These are phyloP conservation scores for Bombus polaris DNA, from an alignment of 1,140 invertebrate species.

Conservation along the genomic window DNA sequence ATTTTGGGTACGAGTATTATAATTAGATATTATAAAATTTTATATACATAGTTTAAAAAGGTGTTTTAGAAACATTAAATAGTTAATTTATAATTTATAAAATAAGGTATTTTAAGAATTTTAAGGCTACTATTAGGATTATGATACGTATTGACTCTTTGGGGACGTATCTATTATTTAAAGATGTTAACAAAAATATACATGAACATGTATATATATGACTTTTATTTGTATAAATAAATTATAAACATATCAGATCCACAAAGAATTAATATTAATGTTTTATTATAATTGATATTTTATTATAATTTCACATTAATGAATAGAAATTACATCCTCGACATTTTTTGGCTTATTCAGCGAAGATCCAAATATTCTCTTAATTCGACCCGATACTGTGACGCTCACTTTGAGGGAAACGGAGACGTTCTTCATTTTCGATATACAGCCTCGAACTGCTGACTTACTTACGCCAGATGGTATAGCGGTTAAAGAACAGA, in stretches of 20 bases:
- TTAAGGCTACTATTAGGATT: neutral
- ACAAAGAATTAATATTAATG: neutral
- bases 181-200: neutral
- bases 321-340: neutral
- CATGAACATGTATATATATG: neutral
- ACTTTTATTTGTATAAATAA: neutral
- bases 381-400: slow-evolving; percentile 81
- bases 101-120: neutral
- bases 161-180: neutral
- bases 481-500: slow-evolving; percentile 83
- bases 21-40: neutral
- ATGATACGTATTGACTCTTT: slow-evolving; percentile 2
- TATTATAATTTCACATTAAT: neutral
- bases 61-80: neutral
- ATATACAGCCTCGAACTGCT: slow-evolving; percentile 85
- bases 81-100: neutral
- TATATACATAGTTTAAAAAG: neutral
- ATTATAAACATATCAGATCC: neutral
- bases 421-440: slow-evolving; percentile 86
- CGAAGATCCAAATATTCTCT: slow-evolving; percentile 57
- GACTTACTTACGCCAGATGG: slow-evolving; percentile 85
- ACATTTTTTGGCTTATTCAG: slow-evolving; percentile 36
- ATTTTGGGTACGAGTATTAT: slow-evolving; percentile 19
- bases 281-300: neutral
- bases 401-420: slow-evolving; percentile 87